Conservation (phyloP, 2,113 vertebrate genomes). For the Sardina pilchardus region DNA sequence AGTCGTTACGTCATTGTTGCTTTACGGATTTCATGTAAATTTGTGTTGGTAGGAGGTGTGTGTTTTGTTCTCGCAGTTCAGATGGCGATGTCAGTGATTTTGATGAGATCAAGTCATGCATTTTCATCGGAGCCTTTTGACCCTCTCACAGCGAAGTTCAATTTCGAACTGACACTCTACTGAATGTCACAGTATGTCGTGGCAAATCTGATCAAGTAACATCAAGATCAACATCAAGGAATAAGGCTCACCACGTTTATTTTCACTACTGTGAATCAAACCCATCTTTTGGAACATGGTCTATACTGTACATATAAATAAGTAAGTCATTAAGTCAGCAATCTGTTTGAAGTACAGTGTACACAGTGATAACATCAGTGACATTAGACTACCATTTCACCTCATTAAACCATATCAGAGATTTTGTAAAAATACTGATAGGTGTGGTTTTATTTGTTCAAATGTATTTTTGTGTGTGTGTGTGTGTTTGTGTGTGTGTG, state of each 20-base stretch:
- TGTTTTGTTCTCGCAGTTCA: background rate
- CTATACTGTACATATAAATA: background rate
- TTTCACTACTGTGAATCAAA: background rate
- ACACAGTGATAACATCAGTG: slow-evolving; percentile 1
- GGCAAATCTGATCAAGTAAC: no score
- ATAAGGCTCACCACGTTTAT: background rate
- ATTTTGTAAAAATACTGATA: background rate
- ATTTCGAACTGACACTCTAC: background rate
- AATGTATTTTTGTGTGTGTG: background rate
- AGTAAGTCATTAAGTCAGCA: background rate
- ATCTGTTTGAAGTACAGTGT: background rate
- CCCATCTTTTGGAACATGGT: background rate
- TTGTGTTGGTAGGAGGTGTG: background rate
- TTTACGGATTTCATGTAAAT: background rate
- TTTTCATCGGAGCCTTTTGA: background rate
- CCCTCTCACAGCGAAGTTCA: background rate
- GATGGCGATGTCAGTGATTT: background rate
- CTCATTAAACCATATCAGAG: slow-evolving; percentile 4
- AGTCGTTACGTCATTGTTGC: background rate
- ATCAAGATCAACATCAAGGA: background rate
- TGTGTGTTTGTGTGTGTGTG: background rate
- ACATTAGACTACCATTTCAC: background rate
- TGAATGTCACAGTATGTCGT: no score
- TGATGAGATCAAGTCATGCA: background rate
- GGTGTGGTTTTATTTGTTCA: background rate